These are phyloP conservation scores for Tenualosa thibaudeaui DNA, from an alignment of 2,797 vertebrate genomes.

Conservation along the genomic window DNA sequence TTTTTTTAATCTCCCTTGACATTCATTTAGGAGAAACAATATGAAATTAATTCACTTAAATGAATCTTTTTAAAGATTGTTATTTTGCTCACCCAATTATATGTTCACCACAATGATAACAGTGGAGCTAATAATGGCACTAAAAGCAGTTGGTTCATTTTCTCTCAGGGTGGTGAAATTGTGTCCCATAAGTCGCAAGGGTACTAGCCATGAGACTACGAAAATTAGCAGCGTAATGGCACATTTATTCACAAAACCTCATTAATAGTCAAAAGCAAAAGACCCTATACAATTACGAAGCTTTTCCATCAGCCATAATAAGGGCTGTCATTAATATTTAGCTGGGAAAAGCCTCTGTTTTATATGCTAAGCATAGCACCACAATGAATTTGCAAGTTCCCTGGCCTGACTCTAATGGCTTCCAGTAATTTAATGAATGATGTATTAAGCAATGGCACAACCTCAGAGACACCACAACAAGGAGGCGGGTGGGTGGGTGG, in stretches of 20 bases:
- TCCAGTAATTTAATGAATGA: constrained; percentile 93
- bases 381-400: constrained; percentile 87
- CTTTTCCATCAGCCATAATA: constrained; percentile 88
- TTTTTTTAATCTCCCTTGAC: not conserved
- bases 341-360: constrained; percentile 82
- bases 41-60: not conserved
- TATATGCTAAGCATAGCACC: constrained; percentile 86
- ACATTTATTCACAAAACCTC: constrained; percentile 66
- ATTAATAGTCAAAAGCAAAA: constrained; percentile 74
- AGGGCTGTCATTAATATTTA: constrained; percentile 89
- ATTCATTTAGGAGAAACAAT: not conserved
- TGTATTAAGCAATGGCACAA: constrained; percentile 81
- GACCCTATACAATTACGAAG: constrained; percentile 84
- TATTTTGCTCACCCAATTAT: not conserved
- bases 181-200: constrained; percentile 10
- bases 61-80: not conserved
- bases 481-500: constrained; percentile 63
- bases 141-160: not conserved
- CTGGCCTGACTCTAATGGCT: constrained; percentile 90
- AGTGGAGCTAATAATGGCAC: not conserved
- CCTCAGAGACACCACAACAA: constrained; percentile 72
- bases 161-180: not conserved
- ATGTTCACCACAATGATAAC: not conserved
- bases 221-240: constrained; percentile 46
- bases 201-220: constrained; percentile 7